Conservation (phyloP, 2,113 vertebrate species). For the Pteruthius melanotis region DNA sequence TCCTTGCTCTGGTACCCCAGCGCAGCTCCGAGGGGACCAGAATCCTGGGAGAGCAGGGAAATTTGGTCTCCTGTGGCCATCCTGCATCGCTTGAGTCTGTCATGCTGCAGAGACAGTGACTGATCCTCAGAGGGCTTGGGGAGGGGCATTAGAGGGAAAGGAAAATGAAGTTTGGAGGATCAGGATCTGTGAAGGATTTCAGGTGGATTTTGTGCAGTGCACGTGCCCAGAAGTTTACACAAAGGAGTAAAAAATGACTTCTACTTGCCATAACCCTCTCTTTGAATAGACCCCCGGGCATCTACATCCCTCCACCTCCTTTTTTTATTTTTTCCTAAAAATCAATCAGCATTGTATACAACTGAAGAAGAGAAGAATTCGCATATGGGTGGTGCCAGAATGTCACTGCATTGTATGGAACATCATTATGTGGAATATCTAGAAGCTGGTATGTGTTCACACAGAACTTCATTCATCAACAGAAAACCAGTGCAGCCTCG, state of each 20-base stretch:
- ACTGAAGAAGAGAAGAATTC: neutral
- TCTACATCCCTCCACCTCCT: rapidly evolving
- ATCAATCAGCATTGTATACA: neutral
- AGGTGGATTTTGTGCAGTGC: neutral
- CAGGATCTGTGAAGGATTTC: neutral
- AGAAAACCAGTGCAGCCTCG: neutral
- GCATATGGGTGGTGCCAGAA: neutral
- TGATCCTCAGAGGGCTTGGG: neutral
- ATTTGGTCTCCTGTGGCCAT: neutral
- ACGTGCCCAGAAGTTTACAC: neutral
- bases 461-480: neutral
- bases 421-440: neutral
- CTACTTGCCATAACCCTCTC: rapidly evolving
- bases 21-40: neutral
- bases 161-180: neutral
- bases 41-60: neutral
- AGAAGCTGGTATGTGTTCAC: neutral
- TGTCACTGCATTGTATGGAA: rapidly evolving
- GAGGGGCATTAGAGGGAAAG: neutral
- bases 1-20: neutral
- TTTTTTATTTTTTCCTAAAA: neutral
- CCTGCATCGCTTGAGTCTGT: neutral
- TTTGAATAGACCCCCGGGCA: neutral
- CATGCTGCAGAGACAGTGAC: neutral
- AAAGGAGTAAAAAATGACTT: neutral